phyloP scores from a whole-genome alignment of 2,113 vertebrate species.

The Ptilorrhoa leucosticta region DNA sequence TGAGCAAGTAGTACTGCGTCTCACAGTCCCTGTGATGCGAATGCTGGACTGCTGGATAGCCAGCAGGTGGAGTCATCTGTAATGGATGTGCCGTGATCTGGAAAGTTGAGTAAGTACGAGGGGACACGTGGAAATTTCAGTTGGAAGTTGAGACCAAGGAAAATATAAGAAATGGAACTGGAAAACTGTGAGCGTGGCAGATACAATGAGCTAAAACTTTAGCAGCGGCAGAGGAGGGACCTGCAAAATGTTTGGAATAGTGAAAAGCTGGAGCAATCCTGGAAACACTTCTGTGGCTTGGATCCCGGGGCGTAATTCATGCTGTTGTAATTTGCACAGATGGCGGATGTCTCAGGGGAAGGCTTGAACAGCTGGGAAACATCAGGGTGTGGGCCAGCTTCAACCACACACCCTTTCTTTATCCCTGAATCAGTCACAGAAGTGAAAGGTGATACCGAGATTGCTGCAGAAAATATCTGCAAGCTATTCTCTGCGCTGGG shows the following conservation, averaged over 20 bases:
- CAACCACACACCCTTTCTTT: background rate
- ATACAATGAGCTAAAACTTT: background rate
- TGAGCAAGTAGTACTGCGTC: fast-evolving
- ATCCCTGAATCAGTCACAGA: background rate
- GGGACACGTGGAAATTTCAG: conserved; percentile 26
- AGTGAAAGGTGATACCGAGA: background rate
- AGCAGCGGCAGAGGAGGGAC: conserved; percentile 28
- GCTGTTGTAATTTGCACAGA: conserved; percentile 34
- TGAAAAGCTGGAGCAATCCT: conserved; percentile 34
- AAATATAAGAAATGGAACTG: conserved; percentile 41
- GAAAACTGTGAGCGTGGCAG: background rate
- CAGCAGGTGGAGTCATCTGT: conserved; percentile 42
- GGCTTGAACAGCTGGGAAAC: conserved; percentile 48
- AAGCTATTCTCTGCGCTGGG: background rate
- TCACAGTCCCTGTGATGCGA: fast-evolving
- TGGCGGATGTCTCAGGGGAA: background rate
- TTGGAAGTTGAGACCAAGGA: conserved; percentile 6
- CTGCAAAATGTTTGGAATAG: conserved; percentile 39
- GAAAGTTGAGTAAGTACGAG: background rate
- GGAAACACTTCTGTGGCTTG: conserved; percentile 10
- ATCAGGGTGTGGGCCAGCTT: conserved; percentile 40
- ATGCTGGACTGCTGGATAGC: background rate
- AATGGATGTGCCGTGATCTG: background rate
- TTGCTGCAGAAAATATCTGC: background rate
- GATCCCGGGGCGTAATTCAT: background rate